Percentiles rank a stretch among this genome's conserved stretches.
phyloP scores from a whole-genome alignment of 2,797 vertebrate species.

The Carcharodon carcharias region DNA sequence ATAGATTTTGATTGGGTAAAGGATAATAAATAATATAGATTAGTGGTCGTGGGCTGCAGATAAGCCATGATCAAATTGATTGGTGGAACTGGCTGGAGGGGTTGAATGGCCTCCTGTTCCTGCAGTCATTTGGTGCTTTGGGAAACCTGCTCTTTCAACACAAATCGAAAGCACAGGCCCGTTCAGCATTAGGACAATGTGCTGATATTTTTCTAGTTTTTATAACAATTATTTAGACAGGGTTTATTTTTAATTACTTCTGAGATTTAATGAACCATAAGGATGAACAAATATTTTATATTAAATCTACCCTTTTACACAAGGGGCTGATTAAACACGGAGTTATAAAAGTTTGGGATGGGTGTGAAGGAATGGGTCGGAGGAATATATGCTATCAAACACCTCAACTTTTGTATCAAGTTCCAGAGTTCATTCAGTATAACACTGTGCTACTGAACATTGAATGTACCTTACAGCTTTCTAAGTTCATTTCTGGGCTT shows the following conservation, averaged over 20 bases:
- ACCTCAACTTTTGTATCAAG: background rate
- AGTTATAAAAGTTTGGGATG: background rate
- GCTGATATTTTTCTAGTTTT: background rate
- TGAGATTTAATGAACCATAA: background rate
- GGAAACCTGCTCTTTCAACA: background rate
- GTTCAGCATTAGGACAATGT: background rate
- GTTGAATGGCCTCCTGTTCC: background rate
- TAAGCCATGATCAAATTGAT: background rate
- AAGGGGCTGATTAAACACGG: background rate
- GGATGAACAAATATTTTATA: background rate
- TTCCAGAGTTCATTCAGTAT: background rate
- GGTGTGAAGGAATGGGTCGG: background rate
- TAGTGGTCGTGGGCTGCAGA: background rate
- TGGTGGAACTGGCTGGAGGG: background rate
- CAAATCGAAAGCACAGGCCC: background rate
- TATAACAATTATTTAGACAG: background rate
- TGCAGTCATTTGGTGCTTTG: background rate
- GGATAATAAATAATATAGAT: background rate
- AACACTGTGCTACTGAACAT: background rate
- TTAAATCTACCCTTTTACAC: background rate
- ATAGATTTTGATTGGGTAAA: background rate
- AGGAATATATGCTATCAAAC: background rate
- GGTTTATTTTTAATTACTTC: background rate
- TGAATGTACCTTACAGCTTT: slow-evolving; percentile 1
- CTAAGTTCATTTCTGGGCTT: background rate